Conservation (phyloP, 2,797 vertebrate genomes). For the Lepus oiostolus region DNA sequence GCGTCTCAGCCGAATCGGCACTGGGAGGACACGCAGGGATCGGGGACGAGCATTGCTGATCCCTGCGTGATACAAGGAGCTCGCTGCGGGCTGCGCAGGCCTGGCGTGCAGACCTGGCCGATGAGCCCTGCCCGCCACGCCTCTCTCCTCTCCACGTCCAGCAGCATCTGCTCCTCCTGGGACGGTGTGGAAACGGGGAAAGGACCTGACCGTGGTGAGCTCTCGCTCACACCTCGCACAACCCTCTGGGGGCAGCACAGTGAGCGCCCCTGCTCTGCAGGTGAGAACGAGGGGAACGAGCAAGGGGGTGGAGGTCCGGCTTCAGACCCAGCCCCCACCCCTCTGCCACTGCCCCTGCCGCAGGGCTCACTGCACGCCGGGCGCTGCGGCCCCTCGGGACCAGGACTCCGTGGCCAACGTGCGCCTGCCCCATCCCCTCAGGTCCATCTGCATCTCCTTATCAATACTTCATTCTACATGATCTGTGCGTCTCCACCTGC, state of each 20-base stretch:
- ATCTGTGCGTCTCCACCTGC: no score
- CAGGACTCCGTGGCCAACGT: accelerated
- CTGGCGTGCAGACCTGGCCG: neutral
- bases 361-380: neutral
- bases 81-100: neutral
- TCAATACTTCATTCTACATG: no score
- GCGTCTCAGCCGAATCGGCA: neutral
- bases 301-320: accelerated
- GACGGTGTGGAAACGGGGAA: accelerated
- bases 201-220: accelerated
- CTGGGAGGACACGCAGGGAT: neutral
- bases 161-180: neutral
- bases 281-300: neutral
- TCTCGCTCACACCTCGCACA: no score
- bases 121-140: no score
- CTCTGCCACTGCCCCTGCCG: accelerated
- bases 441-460: neutral
- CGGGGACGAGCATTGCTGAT: neutral
- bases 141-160: neutral
- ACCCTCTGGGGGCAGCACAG: no score
- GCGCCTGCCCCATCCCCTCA: accelerated
- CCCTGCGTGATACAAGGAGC: neutral
- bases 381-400: neutral
- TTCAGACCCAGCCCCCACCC: no score
- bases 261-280: no score